A percentile compares a stretch with the other conserved stretches of the same genome.
Conservation (phyloP, 2,113 vertebrate species). For the Nestor notabilis region DNA sequence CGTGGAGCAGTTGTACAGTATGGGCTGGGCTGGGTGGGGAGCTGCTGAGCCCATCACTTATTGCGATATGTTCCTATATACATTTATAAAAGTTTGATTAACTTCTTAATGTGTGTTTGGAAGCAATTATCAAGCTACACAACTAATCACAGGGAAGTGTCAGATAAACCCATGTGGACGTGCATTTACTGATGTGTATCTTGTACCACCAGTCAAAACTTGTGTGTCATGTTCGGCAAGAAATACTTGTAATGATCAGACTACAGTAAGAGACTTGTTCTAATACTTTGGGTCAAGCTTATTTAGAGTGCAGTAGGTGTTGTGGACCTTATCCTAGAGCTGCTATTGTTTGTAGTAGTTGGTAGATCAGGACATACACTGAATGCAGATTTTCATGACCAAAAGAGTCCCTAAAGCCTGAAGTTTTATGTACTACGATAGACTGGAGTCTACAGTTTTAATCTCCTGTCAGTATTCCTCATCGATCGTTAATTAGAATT, state of each 20-base stretch:
- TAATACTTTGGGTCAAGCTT: neutral
- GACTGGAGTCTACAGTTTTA: neutral
- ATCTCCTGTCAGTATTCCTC: neutral
- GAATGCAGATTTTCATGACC: neutral
- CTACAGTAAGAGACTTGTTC: neutral
- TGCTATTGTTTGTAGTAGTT: rapidly evolving
- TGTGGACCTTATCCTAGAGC: neutral
- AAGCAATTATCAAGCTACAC: neutral
- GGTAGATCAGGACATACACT: neutral
- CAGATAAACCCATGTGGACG: rapidly evolving
- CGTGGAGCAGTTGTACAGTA: rapidly evolving
- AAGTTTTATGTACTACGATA: rapidly evolving
- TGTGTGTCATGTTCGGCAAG: neutral
- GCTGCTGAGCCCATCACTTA: rapidly evolving
- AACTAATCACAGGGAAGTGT: neutral
- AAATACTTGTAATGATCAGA: neutral
- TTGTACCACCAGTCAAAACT: too few relatives aligned
- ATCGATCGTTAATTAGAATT: neutral
- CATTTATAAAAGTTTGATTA: neutral
- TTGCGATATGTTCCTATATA: rapidly evolving
- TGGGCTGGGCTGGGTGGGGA: neutral
- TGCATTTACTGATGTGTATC: rapidly evolving
- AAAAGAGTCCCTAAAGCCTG: neutral
- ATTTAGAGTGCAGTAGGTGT: neutral
- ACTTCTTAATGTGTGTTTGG: neutral